phyloP scores from a whole-genome alignment of 2,797 vertebrate species.

The Intellagama lesueurii region DNA sequence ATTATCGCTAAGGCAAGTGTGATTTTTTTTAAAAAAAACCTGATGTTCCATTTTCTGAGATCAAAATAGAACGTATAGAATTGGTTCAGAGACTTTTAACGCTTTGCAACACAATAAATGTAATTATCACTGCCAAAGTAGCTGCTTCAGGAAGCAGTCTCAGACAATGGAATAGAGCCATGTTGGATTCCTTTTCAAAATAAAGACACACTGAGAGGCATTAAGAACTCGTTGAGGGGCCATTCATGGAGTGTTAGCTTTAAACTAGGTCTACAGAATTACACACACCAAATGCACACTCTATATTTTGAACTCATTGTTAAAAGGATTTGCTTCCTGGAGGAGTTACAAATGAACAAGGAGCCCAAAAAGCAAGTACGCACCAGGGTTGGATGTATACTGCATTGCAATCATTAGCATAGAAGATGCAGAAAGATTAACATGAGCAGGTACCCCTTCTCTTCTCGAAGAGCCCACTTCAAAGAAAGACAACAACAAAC shows the following conservation, averaged over 20 bases:
- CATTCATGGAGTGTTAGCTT: conserved; percentile 1
- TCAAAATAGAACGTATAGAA: conserved; percentile 24
- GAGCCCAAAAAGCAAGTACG: conserved; percentile 24
- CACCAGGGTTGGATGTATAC: conserved; percentile 98
- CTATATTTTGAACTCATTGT: neutral
- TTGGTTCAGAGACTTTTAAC: conserved; percentile 5
- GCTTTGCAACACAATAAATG: conserved; percentile 32
- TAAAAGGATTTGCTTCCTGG: neutral
- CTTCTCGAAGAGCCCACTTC: conserved; percentile 95
- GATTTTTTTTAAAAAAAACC: neutral
- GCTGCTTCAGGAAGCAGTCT: conserved; percentile 27
- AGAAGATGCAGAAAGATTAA: conserved; percentile 96
- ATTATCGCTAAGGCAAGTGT: conserved; percentile 19
- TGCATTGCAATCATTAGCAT: conserved; percentile 99
- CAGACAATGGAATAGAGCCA: conserved; percentile 44
- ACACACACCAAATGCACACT: neutral
- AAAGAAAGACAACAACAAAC: conserved; percentile 39
- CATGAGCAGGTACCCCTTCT: conserved; percentile 95
- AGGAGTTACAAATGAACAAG: neutral
- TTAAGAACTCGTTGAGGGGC: conserved; percentile 6
- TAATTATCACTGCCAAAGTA: conserved; percentile 1
- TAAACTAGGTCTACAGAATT: neutral
- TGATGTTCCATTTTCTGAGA: conserved; percentile 9
- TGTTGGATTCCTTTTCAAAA: conserved; percentile 47
- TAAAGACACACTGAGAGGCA: neutral